These are phyloP conservation scores for Columba livia DNA, from an alignment of 2,113 vertebrate species.

Conservation along the genomic window DNA sequence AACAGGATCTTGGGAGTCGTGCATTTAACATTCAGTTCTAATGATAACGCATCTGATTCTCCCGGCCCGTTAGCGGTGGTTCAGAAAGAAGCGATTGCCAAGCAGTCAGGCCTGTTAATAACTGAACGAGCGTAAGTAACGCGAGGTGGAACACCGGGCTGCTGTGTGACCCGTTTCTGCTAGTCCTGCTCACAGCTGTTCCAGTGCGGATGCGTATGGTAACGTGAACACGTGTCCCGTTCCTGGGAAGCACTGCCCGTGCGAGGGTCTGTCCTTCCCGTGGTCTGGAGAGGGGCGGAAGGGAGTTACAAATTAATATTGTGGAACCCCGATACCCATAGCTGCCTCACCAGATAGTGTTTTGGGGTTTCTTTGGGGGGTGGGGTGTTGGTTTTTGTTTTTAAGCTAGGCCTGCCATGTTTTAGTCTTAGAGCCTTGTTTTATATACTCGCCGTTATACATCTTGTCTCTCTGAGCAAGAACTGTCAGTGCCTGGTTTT, in stretches of 20 bases:
- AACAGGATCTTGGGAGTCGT: neutral
- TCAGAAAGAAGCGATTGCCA: neutral
- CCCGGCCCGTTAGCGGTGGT: neutral
- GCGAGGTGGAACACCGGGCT: neutral
- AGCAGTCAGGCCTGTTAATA: neutral
- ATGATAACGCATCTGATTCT: neutral
- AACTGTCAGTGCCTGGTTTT: neutral
- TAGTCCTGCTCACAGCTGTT: neutral
- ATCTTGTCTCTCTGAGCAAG: neutral
- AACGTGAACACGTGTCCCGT: fast-evolving
- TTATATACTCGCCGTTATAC: neutral
- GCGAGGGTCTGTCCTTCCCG: neutral
- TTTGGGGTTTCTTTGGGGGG: neutral
- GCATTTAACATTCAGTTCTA: neutral
- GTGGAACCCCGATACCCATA: neutral
- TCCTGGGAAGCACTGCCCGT: neutral
- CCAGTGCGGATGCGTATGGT: fast-evolving
- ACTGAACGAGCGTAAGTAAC: neutral
- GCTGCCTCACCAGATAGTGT: neutral
- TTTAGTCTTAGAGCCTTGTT: neutral
- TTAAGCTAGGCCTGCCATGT: neutral
- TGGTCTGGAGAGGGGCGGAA: neutral
- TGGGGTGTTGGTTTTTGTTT: neutral
- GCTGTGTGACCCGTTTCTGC: neutral
- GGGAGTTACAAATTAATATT: neutral